Conservation (phyloP, 64 coral and sea anemone species). For the Dendronephthya gigantea region DNA sequence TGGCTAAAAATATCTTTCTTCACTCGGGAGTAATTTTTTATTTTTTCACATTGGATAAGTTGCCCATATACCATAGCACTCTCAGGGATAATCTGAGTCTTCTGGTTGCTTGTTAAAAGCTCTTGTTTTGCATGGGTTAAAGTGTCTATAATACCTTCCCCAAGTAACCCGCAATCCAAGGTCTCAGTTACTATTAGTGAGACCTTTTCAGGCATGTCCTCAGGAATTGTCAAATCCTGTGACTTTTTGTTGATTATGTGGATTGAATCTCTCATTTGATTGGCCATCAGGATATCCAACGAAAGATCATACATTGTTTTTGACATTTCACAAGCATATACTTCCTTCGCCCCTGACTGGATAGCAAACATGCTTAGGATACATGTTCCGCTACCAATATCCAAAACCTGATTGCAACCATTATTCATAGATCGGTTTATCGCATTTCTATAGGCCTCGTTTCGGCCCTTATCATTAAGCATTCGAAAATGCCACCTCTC, state of each 20-base stretch:
- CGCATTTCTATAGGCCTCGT: slow-evolving; percentile 64
- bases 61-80: slow-evolving; percentile 61
- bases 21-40: slow-evolving; percentile 42
- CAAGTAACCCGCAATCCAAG: slow-evolving; percentile 84
- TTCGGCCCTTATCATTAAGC: slow-evolving; percentile 76
- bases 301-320: slow-evolving; percentile 97
- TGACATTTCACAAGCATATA: slow-evolving; percentile 94
- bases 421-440: slow-evolving; percentile 48
- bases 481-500: slow-evolving; percentile 98
- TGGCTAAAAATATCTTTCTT: slow-evolving; percentile 23
- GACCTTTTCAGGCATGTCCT: slow-evolving; percentile 43
- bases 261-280: slow-evolving; percentile 63
- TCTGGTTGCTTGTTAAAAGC: slow-evolving; percentile 26
- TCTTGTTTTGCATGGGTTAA: slow-evolving; percentile 57
- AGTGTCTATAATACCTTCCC: slow-evolving; percentile 80
- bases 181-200: slow-evolving; percentile 73
- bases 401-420: slow-evolving; percentile 55
- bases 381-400: slow-evolving; percentile 93
- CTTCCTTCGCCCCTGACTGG: slow-evolving; percentile 62
- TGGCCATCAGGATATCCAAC: slow-evolving; percentile 59
- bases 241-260: slow-evolving; percentile 85
- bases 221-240: slow-evolving; percentile 50
- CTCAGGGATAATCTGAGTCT: slow-evolving; percentile 45
- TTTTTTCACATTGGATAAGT: slow-evolving; percentile 52
- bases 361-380: slow-evolving; percentile 97